phyloP scores from a whole-genome alignment of 2,113 vertebrate species.

The Oncorhynchus tshawytscha region DNA sequence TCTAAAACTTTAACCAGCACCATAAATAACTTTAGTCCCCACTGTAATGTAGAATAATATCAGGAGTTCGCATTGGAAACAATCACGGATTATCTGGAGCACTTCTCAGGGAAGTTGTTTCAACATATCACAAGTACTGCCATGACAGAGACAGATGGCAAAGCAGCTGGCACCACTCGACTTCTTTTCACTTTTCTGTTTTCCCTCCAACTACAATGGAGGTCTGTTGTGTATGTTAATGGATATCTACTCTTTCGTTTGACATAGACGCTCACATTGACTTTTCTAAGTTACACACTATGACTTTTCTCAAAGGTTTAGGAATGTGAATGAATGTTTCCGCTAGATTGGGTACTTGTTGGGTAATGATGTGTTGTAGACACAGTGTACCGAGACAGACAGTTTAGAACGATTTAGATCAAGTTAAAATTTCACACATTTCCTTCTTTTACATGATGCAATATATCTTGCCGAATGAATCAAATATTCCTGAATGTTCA shows the following conservation, averaged over 20 bases:
- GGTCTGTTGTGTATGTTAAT: slow-evolving; percentile 67
- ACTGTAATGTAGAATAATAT: slow-evolving; percentile 45
- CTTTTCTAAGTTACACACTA: slow-evolving; percentile 36
- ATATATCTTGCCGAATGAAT: slow-evolving; percentile 60
- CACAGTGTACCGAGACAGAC: slow-evolving; percentile 14
- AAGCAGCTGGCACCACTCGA: slow-evolving; percentile 75
- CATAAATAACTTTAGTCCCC: slow-evolving; percentile 37
- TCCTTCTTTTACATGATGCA: slow-evolving; percentile 53
- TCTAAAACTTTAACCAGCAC: slow-evolving; percentile 26
- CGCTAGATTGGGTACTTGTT: slow-evolving; percentile 14
- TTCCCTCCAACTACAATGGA: slow-evolving; percentile 10
- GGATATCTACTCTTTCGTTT: slow-evolving; percentile 68
- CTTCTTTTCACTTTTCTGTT: slow-evolving; percentile 61
- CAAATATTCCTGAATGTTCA: slow-evolving; percentile 51
- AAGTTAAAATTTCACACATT: slow-evolving; percentile 47
- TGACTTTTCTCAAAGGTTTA: slow-evolving; percentile 43
- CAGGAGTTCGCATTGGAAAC: slow-evolving; percentile 57
- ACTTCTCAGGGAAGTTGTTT: slow-evolving; percentile 69
- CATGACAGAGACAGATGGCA: slow-evolving; percentile 79
- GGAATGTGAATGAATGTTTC: slow-evolving; percentile 34
- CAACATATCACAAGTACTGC: slow-evolving; percentile 66
- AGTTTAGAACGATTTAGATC: slow-evolving; percentile 32
- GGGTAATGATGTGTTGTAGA: neutral
- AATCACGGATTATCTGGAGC: slow-evolving; percentile 63
- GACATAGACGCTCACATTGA: slow-evolving; percentile 30